Conservation (phyloP, 2,113 vertebrate species). For the Tragelaphus strepsiceros region DNA sequence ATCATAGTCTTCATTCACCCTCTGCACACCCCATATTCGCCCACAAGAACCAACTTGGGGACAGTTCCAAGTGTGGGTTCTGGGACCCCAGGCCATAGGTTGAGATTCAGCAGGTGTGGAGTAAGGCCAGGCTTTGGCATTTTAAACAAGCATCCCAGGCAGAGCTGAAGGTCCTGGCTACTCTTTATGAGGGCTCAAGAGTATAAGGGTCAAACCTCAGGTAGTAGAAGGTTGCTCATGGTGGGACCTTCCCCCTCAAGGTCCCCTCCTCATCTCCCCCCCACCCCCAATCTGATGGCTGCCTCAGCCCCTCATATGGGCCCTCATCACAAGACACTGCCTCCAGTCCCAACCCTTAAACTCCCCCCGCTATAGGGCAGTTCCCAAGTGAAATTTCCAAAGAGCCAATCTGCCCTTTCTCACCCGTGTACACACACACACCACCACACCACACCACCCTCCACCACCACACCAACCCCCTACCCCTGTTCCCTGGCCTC, state of each 20-base stretch:
- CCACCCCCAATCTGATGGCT: neutral
- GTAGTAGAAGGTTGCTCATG: neutral
- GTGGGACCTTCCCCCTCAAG: neutral
- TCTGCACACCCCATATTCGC: neutral
- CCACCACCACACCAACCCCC: too few species aligned
- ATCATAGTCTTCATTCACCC: neutral
- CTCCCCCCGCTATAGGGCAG: neutral
- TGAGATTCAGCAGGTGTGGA: neutral
- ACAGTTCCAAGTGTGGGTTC: neutral
- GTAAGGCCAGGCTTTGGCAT: neutral
- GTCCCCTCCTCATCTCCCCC: neutral
- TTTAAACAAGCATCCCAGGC: neutral
- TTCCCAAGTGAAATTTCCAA: neutral
- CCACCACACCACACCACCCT: too few species aligned
- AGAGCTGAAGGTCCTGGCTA: neutral
- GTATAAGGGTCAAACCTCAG: neutral
- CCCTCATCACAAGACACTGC: neutral
- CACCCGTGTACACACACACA: neutral
- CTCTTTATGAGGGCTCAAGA: neutral
- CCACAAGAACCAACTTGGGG: neutral
- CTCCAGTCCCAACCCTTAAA: neutral
- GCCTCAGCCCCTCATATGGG: neutral
- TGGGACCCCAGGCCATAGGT: neutral
- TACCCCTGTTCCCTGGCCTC: neutral
- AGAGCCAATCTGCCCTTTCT: neutral